phyloP scores from a whole-genome alignment of 2,888 invertebrate genomes.

The Agrotis puta region DNA sequence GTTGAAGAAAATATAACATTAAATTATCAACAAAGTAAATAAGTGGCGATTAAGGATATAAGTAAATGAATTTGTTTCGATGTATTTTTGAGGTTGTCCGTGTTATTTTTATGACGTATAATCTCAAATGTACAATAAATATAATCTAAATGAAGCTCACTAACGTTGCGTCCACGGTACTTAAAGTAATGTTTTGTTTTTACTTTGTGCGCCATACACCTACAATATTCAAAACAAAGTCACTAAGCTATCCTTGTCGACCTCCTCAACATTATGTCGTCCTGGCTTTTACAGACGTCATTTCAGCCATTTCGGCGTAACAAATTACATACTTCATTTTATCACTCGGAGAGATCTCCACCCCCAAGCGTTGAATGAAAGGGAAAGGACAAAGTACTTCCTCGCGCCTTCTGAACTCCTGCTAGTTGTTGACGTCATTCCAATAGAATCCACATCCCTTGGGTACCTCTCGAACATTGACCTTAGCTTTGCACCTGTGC shows the following conservation, averaged over 20 bases:
- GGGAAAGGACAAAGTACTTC: conserved; percentile 78
- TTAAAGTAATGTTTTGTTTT: not conserved
- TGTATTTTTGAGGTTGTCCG: too few relatives aligned
- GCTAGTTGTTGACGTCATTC: conserved; percentile 91
- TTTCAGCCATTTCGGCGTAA: conserved; percentile 80
- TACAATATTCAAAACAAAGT: too few relatives aligned
- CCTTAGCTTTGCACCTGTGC: conserved; percentile 65
- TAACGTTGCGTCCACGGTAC: not conserved
- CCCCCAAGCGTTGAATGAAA: conserved; percentile 66
- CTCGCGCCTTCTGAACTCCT: conserved; percentile 83
- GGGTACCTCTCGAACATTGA: conserved; percentile 84
- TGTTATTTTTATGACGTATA: too few relatives aligned
- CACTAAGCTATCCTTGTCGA: conserved; percentile 11
- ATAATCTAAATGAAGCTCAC: not conserved
- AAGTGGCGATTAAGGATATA: not conserved
- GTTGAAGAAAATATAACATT: too few relatives aligned
- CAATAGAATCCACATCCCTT: conserved; percentile 89
- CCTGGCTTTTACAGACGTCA: conserved; percentile 80
- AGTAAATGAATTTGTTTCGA: not conserved
- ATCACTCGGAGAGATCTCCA: conserved; percentile 57
- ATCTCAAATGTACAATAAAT: too few relatives aligned
- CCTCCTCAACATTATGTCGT: conserved; percentile 67
- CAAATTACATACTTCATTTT: conserved; percentile 70
- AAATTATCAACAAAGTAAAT: not conserved
- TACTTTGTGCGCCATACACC: not conserved